These are phyloP conservation scores for Pseudomugil tenellus DNA, from an alignment of 2,797 vertebrate genomes.

Conservation along the genomic window DNA sequence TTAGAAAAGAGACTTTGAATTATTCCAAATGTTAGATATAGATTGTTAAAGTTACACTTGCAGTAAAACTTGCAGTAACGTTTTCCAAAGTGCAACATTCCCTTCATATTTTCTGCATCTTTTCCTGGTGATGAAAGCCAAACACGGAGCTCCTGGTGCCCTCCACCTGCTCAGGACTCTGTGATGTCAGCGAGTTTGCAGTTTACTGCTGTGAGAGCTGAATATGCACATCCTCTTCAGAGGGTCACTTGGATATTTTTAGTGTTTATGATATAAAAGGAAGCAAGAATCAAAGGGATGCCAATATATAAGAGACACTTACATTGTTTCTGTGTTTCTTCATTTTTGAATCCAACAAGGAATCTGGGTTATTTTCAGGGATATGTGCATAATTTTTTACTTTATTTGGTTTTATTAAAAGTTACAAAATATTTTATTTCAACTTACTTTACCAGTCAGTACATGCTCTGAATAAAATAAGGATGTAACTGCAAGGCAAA, in stretches of 20 bases:
- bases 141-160: conserved; percentile 54
- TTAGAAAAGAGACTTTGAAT: background rate
- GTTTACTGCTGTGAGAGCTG: conserved; percentile 68
- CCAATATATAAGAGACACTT: conserved; percentile 42
- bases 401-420: conserved; percentile 42
- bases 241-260: conserved; percentile 76
- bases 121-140: conserved; percentile 47
- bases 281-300: conserved; percentile 57
- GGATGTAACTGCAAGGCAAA: conserved; percentile 33
- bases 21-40: background rate
- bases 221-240: conserved; percentile 68
- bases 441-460: conserved; percentile 18
- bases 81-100: background rate
- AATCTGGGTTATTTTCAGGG: conserved; percentile 30
- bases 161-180: conserved; percentile 75
- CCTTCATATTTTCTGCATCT: background rate
- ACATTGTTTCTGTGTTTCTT: conserved; percentile 12
- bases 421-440: conserved; percentile 25
- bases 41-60: background rate
- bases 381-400: conserved; percentile 17
- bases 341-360: conserved; percentile 35
- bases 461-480: conserved; percentile 52
- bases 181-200: conserved; percentile 76
- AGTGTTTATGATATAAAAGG: conserved; percentile 69
- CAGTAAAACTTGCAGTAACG: background rate